Base-by-base conservation (phyloP, 2,797 vertebrate genomes). In the Atherinosoma microstoma region DNA sequence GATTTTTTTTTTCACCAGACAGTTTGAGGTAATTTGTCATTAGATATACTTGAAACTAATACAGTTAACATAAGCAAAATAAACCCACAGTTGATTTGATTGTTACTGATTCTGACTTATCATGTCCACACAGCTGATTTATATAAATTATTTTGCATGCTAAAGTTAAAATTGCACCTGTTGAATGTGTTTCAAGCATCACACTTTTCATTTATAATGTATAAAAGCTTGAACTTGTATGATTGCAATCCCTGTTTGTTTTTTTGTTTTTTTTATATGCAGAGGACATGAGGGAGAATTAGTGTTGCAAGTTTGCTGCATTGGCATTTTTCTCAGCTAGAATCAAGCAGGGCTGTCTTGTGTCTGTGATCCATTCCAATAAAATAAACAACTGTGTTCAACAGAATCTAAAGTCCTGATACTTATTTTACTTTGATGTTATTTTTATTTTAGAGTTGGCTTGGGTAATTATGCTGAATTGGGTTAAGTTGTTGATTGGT, bases 301-400 rank as follows among this genome's bases (percentile, higher is more conserved):
- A 35, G 56, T 87, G 81, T 83, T 67, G 72, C 75, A 78, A 49
- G 75, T 84, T 87, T 84, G 81, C 70, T 84, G 82, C 69, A 75
- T 87, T 81, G 59, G 76, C 64, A 59, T 85, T 86, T 89, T 89
- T 82, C 60, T 64, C 58, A 78, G 73, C 58, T 90, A 90, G 85
- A 91, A 66, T 79, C 74, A 76, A 75, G 75, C 91, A 89, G 87
- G 83, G 85, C 87, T 92, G 83, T 85, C 75, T 89, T 89, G 86
- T 91, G 87, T 90, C 83, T 93, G 87, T 93, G 85, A 94, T 94
- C 87, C 93, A 95, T 95, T 95, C 94, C 93, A 95, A 94, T 94
- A 93, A 95, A 95, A 86, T 32, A 92, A 83, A 75, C 34, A 85
- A 79, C 65, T 83, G 79, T 82, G 83, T 74, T 78, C 75, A 89